These are phyloP conservation scores for Amazonetta brasiliensis DNA, from an alignment of 2,797 vertebrate species.

Conservation along the genomic window DNA sequence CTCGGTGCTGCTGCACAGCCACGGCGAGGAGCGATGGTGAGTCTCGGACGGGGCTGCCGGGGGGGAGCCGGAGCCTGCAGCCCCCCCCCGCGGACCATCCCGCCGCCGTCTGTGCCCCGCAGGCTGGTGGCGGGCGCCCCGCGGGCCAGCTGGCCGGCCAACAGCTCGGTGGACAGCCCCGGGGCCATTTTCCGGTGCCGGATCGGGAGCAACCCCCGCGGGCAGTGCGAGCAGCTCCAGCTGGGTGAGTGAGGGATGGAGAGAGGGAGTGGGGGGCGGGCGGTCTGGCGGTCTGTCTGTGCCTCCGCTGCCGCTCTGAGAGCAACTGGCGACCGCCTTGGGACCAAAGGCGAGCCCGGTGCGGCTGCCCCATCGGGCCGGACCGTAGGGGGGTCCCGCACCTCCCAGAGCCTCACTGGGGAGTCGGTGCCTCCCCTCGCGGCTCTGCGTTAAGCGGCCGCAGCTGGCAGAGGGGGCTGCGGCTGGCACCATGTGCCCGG, in stretches of 20 bases:
- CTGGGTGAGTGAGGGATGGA: slow-evolving; percentile 82
- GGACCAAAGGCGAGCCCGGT: no score
- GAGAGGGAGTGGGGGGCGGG: not conserved
- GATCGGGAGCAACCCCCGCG: slow-evolving; percentile 69
- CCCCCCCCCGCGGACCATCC: not conserved
- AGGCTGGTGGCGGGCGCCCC: slow-evolving; percentile 94
- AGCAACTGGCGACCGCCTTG: no score
- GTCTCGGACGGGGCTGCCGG: not conserved
- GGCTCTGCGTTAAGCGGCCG: no score
- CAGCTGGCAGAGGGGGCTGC: no score
- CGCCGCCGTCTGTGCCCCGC: slow-evolving; percentile 8
- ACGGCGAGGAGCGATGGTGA: slow-evolving; percentile 81
- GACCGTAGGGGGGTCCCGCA: no score
- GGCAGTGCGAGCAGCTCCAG: slow-evolving; percentile 81
- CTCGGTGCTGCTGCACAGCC: slow-evolving; percentile 83
- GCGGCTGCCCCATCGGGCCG: no score
- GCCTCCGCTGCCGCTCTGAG: no score
- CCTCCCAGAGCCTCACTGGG: no score
- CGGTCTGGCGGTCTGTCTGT: no score
- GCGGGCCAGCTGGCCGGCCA: slow-evolving; percentile 79
- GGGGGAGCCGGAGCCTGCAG: not conserved
- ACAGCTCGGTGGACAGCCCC: slow-evolving; percentile 76
- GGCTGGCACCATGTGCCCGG: no score
- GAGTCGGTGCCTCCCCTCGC: no score
- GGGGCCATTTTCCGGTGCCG: slow-evolving; percentile 89